phyloP scores from a whole-genome alignment of 1,140 invertebrate genomes.

The Heliconius melpomene region DNA sequence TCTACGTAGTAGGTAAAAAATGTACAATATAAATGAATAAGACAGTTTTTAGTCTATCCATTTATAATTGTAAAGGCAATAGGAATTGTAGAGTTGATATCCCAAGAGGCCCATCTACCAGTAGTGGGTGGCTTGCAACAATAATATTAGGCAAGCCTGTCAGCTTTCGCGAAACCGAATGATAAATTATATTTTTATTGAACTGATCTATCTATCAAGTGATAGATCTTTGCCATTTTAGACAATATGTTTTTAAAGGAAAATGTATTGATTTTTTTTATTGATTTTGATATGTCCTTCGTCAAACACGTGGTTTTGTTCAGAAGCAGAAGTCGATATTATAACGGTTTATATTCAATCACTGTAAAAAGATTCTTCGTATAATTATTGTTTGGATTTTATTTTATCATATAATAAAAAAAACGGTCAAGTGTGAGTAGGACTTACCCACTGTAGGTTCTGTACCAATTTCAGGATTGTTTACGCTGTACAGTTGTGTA shows the following conservation, averaged over 20 bases:
- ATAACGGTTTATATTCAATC: no score
- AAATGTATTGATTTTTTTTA: neutral
- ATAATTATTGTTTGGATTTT: no score
- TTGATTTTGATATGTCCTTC: neutral
- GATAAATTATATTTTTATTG: constrained; percentile 13
- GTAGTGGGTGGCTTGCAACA: neutral
- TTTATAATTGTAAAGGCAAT: neutral
- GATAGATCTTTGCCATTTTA: constrained; percentile 10
- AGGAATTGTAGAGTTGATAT: neutral
- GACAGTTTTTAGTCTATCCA: no score
- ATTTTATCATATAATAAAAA: no score
- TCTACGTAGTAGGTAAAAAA: no score
- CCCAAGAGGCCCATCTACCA: constrained; percentile 5
- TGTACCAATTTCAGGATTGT: no score
- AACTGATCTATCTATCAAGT: neutral
- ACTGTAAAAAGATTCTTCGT: no score
- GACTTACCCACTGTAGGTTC: no score
- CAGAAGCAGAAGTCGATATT: neutral
- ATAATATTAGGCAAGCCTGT: constrained; percentile 14
- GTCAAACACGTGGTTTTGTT: neutral
- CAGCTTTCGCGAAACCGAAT: neutral
- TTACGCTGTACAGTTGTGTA: no score
- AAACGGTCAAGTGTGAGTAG: no score
- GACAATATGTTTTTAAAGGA: neutral
- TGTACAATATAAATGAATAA: no score